Evolutionary conservation across 2,888 invertebrate species (phyloP), one percentile per base, ranked within the genome.

Genomic region (Listrodromus nycthemerus): DNA sequence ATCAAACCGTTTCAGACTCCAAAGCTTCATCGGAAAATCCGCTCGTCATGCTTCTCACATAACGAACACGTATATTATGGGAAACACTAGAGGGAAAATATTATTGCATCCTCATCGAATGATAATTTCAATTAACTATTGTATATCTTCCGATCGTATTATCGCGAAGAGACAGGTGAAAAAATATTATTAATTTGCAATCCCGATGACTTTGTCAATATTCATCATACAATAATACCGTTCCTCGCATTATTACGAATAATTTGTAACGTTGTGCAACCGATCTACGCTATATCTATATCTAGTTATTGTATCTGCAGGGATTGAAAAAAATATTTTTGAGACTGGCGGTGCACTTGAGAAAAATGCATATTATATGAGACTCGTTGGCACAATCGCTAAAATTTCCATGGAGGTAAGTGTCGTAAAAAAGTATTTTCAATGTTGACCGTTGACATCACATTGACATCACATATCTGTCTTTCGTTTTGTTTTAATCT

Each of bases 181-280:
- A 10, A 55, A 55, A 55, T 55, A 24, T 10, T 24, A 21, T 21
- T 55, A 10, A 21, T 10, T 21, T 24, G 4, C 10, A 24, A 55
- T 67, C 7, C 24, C n/a, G 1, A n/a, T 67, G 33, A 55, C 21
- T 55, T 55, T 24, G 55, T 55, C 55, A 55, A 55, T 55, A 24
- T 55, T 24, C 67, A 30, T 69, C 45, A 19, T 30, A 8, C 33
- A 48, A 63, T 69, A 24, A 33, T 77, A 77, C 69, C 77, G 69
- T 70, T 61, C 7, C 24, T 33, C 58, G 45, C 48, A 33, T 24
- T 55, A 61, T 77, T 50, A 63, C 16, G 69, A 61, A 45, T 50
- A 66, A 48, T 77, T 69, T 48, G 58, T 30, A 45, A 58, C 10
- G 50, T 37, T 6, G 37, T 24, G 33, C 24, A 45, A 24, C 33